Percentiles rank a stretch among this genome's conserved stretches.
Evolutionary conservation across 2,113 vertebrate species (phyloP).

Genomic region (Pteruthius melanotis): DNA sequence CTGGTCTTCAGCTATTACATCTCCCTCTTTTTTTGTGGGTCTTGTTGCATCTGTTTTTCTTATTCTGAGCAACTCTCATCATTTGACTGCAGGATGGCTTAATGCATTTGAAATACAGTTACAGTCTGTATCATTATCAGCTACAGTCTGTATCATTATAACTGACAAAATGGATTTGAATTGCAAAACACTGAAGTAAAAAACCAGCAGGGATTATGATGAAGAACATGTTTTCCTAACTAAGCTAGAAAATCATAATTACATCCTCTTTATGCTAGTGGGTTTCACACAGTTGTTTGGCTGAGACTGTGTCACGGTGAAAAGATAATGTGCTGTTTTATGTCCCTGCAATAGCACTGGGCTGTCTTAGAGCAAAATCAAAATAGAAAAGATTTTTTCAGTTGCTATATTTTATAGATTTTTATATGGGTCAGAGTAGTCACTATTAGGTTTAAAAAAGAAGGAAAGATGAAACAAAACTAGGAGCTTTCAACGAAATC

Average conservation of each 20-base stretch:
- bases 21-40: background rate
- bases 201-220: background rate
- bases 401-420: background rate
- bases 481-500: background rate
- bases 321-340: background rate
- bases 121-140: background rate
- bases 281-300: background rate
- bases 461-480: background rate
- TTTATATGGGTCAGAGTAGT: background rate
- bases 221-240: background rate
- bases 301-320: background rate
- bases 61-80: background rate
- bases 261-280: background rate
- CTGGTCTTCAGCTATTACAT: background rate
- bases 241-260: background rate
- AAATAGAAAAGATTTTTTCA: background rate
- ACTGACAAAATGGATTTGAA: slow-evolving; percentile 20
- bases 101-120: slow-evolving; percentile 17
- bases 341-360: background rate
- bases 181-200: slow-evolving; percentile 6
- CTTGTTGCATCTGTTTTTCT: background rate
- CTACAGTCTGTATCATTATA: background rate
- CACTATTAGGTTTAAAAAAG: background rate
- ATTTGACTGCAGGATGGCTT: background rate
- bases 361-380: background rate